Evolutionary conservation across 1,140 invertebrate species (phyloP), one percentile per base, ranked within the genome.

Genomic region (Meloidogyne chitwoodi): DNA sequence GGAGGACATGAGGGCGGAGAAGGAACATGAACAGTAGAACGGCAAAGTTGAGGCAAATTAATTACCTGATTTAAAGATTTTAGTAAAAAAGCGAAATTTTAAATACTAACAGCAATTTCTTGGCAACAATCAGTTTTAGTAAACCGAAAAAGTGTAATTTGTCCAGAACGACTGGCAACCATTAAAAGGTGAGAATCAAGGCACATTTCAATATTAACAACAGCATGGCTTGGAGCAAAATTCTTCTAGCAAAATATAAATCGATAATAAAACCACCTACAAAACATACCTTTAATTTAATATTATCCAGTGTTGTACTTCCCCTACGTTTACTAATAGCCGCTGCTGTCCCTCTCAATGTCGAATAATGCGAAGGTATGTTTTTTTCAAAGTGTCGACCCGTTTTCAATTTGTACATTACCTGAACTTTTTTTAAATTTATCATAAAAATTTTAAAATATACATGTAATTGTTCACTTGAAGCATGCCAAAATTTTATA

Each of bases 341-440:
- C 2, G 65, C 38, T 5, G 71, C 69, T 68, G 80, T 80, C 16
- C 65, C 29, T 16, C 48, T 3, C 19, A 34, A 14, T n/a, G 73
- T 41, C 27, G 56, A 62, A 12, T 65, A 56, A 10, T 48, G n/a
- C 0, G 68, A 73, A 66, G 83, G 79, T 68, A 80, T 81, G 56
- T 91, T 90, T 85, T 92, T 92, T 87, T 96, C 93, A 89, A 96
- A 96, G 68, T 95, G 91, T 87, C 96, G 96, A 71, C 93, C 93
- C 84, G 94, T 96, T 90, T 98, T 98, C 83, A 98, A 89, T 91
- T 97, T 97, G 90, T 98, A 98, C 83, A 99, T 91, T 77, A 73
- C 24, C 70, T 68, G 29, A 38, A 68, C 22, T 16, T 31, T n/a
- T n/a, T 66, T 4, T 2, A 66, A 66, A 31, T 2, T 66, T 22